Percentiles rank a stretch among this genome's conserved stretches.
Conservation (phyloP, 2,113 vertebrate genomes). For the Mirza zaza region DNA sequence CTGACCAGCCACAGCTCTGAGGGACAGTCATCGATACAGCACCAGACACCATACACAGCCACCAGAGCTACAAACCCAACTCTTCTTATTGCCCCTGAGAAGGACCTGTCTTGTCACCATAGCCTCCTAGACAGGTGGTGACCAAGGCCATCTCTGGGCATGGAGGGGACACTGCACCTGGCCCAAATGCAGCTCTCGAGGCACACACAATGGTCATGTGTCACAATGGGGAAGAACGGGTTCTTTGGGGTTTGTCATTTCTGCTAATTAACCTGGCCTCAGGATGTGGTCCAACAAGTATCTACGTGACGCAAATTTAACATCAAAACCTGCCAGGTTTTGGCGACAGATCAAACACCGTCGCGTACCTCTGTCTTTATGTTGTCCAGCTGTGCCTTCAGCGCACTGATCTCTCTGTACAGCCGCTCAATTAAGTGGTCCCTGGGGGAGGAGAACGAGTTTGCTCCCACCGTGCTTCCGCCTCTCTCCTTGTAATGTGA, state of each 20-base stretch:
- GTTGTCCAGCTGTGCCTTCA: slow-evolving; percentile 93
- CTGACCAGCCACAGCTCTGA: not conserved
- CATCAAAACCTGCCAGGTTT: accelerated
- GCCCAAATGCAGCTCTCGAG: not conserved
- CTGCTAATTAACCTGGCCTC: not conserved
- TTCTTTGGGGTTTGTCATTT: not conserved
- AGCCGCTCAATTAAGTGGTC: slow-evolving; percentile 93
- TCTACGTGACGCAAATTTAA: not conserved
- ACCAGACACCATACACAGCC: too few relatives aligned
- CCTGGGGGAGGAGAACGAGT: slow-evolving; percentile 81
- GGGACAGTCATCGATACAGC: not conserved
- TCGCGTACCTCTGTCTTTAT: slow-evolving; percentile 91
- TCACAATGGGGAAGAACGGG: not conserved
- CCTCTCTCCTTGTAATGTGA: not conserved
- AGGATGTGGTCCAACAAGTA: not conserved
- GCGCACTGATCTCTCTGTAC: slow-evolving; percentile 88
- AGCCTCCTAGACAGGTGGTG: not conserved
- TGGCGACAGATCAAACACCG: not conserved
- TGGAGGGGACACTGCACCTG: not conserved
- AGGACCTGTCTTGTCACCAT: not conserved
- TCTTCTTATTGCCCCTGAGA: not conserved
- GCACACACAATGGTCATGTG: not conserved
- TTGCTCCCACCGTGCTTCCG: not conserved
- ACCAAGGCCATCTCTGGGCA: too few relatives aligned
- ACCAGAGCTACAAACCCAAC: not conserved